Conservation (phyloP, 2,888 invertebrate species). For the Polietes domitor region DNA sequence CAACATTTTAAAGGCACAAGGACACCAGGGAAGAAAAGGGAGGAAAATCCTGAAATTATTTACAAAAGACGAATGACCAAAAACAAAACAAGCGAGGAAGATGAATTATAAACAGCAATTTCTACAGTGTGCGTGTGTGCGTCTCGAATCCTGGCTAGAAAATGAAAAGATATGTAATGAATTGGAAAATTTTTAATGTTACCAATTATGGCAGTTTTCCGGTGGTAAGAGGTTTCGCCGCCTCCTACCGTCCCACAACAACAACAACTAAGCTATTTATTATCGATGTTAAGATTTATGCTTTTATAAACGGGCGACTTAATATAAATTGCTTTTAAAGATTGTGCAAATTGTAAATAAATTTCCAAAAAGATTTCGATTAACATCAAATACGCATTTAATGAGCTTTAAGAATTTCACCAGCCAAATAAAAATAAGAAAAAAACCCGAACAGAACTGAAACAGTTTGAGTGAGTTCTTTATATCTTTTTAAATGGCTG, state of each 20-base stretch:
- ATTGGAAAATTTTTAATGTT: conserved; percentile 42
- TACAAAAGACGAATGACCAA: conserved; percentile 9
- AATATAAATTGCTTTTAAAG: conserved; percentile 24
- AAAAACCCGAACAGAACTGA: no score
- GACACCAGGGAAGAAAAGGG: not conserved
- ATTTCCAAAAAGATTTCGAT: conserved; percentile 13
- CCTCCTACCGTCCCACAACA: not conserved
- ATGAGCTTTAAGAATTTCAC: not conserved
- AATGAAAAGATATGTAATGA: conserved; percentile 25
- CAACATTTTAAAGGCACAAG: not conserved
- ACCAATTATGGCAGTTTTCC: conserved; percentile 30
- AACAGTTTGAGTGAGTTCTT: no score
- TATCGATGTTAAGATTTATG: conserved; percentile 22
- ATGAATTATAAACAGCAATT: conserved; percentile 40
- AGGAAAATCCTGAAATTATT: conserved; percentile 29
- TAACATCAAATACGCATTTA: conserved; percentile 30
- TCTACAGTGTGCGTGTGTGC: not conserved
- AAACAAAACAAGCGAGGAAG: not conserved
- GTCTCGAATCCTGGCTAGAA: not conserved
- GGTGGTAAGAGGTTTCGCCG: no score
- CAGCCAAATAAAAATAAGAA: no score
- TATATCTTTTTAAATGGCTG: no score
- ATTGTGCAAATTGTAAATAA: conserved; percentile 32
- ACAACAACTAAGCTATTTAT: conserved; percentile 15
- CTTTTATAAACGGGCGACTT: not conserved